Base-by-base conservation (phyloP, 2,113 vertebrate species). In the Formicarius rufipectus region DNA sequence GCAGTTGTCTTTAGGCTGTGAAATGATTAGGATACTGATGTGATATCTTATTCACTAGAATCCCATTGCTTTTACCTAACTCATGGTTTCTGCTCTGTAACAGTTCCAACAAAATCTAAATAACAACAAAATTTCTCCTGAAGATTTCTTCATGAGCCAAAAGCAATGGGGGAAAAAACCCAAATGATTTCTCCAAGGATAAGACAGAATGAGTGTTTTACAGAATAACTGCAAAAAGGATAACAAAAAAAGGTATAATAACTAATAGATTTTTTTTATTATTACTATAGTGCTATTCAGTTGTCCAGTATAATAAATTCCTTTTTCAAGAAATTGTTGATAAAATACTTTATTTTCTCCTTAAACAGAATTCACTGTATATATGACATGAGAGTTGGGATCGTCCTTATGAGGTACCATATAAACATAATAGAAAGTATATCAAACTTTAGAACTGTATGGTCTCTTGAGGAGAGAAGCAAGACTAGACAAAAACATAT, bases 1-100 rank as follows among this genome's bases (percentile, higher is more conserved):
- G 66, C 85, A 92, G 77, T 95, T 97, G 87, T 97, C 97, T 98
- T 95, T 96, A 95, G 96, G 96, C 97, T 96, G 89, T 97, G 92
- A 97, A 97, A 87, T 93, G 56, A 97, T 97, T 96, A 97, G 84
- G 92, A 76, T 96, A 95, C 93, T 93, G 95, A 93, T 96, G 90
- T 96, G 96, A 97, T 96, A 90, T 96, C 96, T 98, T 97, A 97
- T 64, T 97, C 91, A 95, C 86, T 93, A 74, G 87, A 91, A 92
- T 90, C 83, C n/a, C 40, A 68, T 81, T 89, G n/a, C 69, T 97
- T 91, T 97, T 78, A 96, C 55, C 49, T 94, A 96, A 95, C 73
- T 95, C 83, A 49, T 25, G 39, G 25, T 93, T 79, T 84, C 58
- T 55, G 27, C 24, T 60, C 45, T 89, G 45, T 45, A 79, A 44